Base-by-base conservation (phyloP, 2,888 invertebrate species). In the Drosophila helvetica region DNA sequence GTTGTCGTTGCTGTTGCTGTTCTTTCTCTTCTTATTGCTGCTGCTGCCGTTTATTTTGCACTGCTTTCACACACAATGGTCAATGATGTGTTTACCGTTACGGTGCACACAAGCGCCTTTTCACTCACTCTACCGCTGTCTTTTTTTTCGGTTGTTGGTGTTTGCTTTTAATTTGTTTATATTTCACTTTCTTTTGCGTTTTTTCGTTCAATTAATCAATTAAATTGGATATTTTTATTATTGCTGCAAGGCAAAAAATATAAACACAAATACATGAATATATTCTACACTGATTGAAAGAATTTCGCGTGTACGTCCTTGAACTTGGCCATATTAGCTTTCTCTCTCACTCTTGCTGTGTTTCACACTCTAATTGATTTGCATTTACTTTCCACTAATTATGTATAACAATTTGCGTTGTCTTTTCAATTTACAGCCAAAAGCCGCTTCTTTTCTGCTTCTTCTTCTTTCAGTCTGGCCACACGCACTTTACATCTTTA, bases 271-370 rank as follows among this genome's bases (percentile, higher is more conserved):
- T 18, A 51, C 17, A 25, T 45, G 10, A n/a, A 38, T 3, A 25
- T 6, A 33, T 48, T 56, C 18, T 7, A 22, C 27, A 27, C 27
- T 27, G 27, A 8, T 27, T 27, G 27, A 2, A 27, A 27, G 27
- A 27, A 27, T 27, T 10, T 54, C 25, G 12, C 50, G 9, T 43
- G 9, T 33, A 51, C 77, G 90, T 86, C 90, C 90, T 82, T 84
- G 85, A 88, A 90, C 90, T 89, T 90, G 88, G 57, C 67, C 77
- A 80, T 77, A 78, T 78, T 82, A 75, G 75, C 55, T 45, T 62
- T 72, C 77, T 65, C 64, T 66, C 53, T 72, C 76, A 67, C 64
- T 69, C 53, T 22, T 22, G 45, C 38, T 54, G 47, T 19, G 50
- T 45, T 38, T 22, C n/a, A 38, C 64, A 58, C 17, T 15, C 30